Evolutionary conservation across 1,140 invertebrate genomes (phyloP), one percentile per base, ranked within the genome.

Genomic region (Dreissena polymorpha): DNA sequence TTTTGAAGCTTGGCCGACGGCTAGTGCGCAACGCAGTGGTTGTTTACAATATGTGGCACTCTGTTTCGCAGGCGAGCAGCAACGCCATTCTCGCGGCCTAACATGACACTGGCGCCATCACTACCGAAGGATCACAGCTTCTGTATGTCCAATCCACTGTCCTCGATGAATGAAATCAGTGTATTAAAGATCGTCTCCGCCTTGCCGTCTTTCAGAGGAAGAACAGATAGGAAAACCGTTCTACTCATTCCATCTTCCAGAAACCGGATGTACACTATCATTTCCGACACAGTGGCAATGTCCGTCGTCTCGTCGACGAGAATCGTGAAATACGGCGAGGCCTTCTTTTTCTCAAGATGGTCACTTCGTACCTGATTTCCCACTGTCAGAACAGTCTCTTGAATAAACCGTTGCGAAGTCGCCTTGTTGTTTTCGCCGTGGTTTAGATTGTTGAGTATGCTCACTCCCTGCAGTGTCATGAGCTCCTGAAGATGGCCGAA

Each of bases 21-120:
- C 70, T n/a, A 72, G 49, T 18, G 70, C 12, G 25, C 70, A 51
- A 72, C 70, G n/a, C 70, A 72, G 50, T 72, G 70, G n/a, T 50
- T 51, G 27, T n/a, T 51, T 7, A 72, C 12, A 18, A 72, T 2
- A 21, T 39, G 50, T 2, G 70, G 70, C 13, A 51, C 50, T 51
- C 16, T 51, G 18, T 18, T 51, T 2, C 25, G 27, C 18, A 72
- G 70, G 18, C 50, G 70, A 13, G 50, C 70, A n/a, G 27, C 50
- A 21, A 72, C 70, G 1, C 70, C 70, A 53, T 50, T 72, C 29
- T 72, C 25, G 18, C 25, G 18, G 13, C 70, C 70, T 14, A 72
- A 18, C 70, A 72, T 72, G 70, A 51, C 70, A 14, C 14, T n/a
- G 27, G 70, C 72, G n/a, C 70, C 49, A 21, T 78, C 65, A 13